Evolutionary conservation across 2,113 vertebrate species (phyloP), one percentile per base, ranked within the genome.

Genomic region (Psilopogon haemacephalus): DNA sequence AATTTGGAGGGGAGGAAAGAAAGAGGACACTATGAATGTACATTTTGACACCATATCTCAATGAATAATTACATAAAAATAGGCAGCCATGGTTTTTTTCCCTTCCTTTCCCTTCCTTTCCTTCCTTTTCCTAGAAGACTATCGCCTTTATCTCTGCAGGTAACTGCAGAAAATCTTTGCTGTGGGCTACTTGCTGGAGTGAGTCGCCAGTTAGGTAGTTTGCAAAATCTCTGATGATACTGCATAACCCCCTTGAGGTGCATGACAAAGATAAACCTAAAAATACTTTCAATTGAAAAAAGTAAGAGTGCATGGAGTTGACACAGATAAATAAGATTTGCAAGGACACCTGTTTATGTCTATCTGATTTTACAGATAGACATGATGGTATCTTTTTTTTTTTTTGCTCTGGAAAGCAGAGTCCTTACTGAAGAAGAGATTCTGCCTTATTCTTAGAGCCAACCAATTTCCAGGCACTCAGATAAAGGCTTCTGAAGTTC

Each of bases 271-370:
- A 40, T 38, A 75, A 79, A 54, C 32, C 37, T 28, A 23, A n/a
- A 77, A 62, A 67, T 58, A 0, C 70, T 85, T 88, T 20, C 71
- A 59, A 71, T 1, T 63, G 32, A n/a, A 82, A 84, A 84, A 82
- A 14, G 35, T 13, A 76, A 38, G 27, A 38, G 10, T 73, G 6
- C 5, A 5, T 74, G 46, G 0, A 0, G 3, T 3, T 62, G 52
- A 48, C 26, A 46, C 1, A 46, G 15, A 12, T 9, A 84, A 74
- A 30, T 44, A 33, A 44, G 35, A 72, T 72, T 80, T 76, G 54
- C 18, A 74, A 54, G 40, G 44, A 37, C 9, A 42, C 8, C 13
- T 89, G 18, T 52, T 84, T 62, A 62, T 73, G 2, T 18, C 24
- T 59, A 30, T 55, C 21, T 87, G 15, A 73, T 84, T 84, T 74